A percentile compares a stretch with the other conserved stretches of the same genome.
These are phyloP conservation scores for Lucilia cuprina DNA, from an alignment of 1,140 invertebrate species.

Conservation along the genomic window DNA sequence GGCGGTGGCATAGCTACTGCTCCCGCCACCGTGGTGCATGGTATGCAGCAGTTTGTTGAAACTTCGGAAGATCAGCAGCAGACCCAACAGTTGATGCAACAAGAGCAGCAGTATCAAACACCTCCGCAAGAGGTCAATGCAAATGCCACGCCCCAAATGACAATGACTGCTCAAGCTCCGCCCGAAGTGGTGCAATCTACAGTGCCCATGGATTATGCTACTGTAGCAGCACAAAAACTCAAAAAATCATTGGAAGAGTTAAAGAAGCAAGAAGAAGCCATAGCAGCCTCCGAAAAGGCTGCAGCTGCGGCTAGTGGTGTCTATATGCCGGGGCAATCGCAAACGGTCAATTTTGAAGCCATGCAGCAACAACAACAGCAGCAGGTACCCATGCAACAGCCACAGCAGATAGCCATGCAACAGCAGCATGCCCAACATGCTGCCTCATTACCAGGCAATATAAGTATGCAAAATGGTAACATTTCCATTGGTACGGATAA, in stretches of 20 bases:
- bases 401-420: conserved; percentile 7
- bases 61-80: conserved; percentile 39
- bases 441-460: conserved; percentile 63
- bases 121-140: conserved; percentile 48
- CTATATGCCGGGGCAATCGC: conserved; percentile 38
- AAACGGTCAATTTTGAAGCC: conserved; percentile 30
- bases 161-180: conserved; percentile 25
- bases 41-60: conserved; percentile 53
- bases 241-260: conserved; percentile 56
- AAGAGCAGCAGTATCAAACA: conserved; percentile 36
- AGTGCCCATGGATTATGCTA: conserved; percentile 54
- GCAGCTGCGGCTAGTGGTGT: conserved; percentile 30
- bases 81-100: conserved; percentile 43
- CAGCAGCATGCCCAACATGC: conserved; percentile 62
- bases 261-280: conserved; percentile 55
- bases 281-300: conserved; percentile 42
- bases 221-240: conserved; percentile 54
- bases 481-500: conserved; percentile 39
- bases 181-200: conserved; percentile 42
- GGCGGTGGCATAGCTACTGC: conserved; percentile 53
- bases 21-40: conserved; percentile 56
- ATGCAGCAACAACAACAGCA: conserved; percentile 38
- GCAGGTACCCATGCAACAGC: conserved; percentile 7
- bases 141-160: conserved; percentile 50
- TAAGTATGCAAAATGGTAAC: conserved; percentile 60